Base-by-base conservation (phyloP, 2,113 vertebrate genomes). In the Thamnaconus septentrionalis region DNA sequence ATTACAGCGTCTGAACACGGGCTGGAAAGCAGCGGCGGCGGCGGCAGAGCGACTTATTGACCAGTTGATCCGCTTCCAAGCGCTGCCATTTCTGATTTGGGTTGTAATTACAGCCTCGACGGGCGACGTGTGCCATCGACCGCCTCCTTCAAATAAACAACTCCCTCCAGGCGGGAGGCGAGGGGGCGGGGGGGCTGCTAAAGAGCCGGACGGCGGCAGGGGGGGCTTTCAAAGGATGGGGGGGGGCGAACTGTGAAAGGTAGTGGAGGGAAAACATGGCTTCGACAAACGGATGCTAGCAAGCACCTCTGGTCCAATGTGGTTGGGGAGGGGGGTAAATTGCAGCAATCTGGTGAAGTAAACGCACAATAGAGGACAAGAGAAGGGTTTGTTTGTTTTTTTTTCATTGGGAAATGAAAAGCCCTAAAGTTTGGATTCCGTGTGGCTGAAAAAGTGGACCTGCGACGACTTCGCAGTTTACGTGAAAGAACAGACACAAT, bases 81-180 rank as follows among this genome's bases (percentile, higher is more conserved):
- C 81, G 79, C 89, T 90, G 92, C 81, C 89, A 73, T 85, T 91
- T 85, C 71, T 83, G 89, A 91, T 92, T 93, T 83, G 78, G n/a
- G 80, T 2, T 89, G 91, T 93, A 93, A 94, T 92, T 92, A 92
- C 80, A 91, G 86, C 73, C 91, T 82, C 84, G 71, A 64, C 54
- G 80, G 90, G 64, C 72, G 78, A 80, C 78, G 82, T 85, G 87
- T 84, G 82, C 82, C 80, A 73, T 85, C 57, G 81, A 86, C 67
- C 41, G 75, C 62, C 72, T 81, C 65, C 69, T 64, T 77, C 65
- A 80, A 88, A 82, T 79, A 81, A 86, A 85, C 74, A 83, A 70
- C 65, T 84, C 82, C 82, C 80, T 75, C 53, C 60, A 58, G 82
- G 71, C 73, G 5, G 68, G 49, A 61, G 49, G n/a, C 44, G 62